Base-by-base conservation (phyloP, 2,888 invertebrate genomes). In the Apoderus coryli region DNA sequence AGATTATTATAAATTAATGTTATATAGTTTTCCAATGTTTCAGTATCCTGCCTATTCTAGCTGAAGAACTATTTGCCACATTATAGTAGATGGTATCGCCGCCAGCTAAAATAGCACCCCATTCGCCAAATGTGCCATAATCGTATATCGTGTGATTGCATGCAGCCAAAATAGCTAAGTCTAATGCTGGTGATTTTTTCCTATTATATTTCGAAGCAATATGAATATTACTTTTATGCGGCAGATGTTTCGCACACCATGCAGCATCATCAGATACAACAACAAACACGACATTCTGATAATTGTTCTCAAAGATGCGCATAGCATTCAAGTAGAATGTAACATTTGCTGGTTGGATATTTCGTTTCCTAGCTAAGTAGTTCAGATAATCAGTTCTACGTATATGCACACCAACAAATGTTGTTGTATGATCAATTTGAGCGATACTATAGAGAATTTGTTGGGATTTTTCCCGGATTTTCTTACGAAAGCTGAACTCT, bases 341-440 rank as follows among this genome's bases (percentile, higher is more conserved):
- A 4, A 47, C 40, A 32, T 51, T 52, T 4, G 59, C 62, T n/a
- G 60, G 53, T 22, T 50, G 47, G 4, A 55, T 54, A 22, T 59
- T 54, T 29, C 63, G 51, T 40, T 65, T 67, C 33, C 61, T 54
- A 60, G 63, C 63, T 12, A 70, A 49, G 45, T 67, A 67, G 5
- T 38, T 57, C 16, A 63, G 54, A 45, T 68, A 69, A 47, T 69
- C 69, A 2, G 67, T 68, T 32, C 69, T 53, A 27, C 69, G 51
- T 4, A 69, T 63, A 40, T 69, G 69, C 22, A 70, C 57, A 27
- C 66, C 66, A n/a, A 39, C 26, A n/a, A n/a, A n/a, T n/a, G n/a
- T n/a, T n/a, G n/a, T n/a, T n/a, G n/a, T n/a, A n/a, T n/a, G n/a
- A n/a, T n/a, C n/a, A n/a, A n/a, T n/a, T n/a, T n/a, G n/a, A n/a